Conservation (phyloP, 2,888 invertebrate genomes). For the Cremastobaeus sp. region DNA sequence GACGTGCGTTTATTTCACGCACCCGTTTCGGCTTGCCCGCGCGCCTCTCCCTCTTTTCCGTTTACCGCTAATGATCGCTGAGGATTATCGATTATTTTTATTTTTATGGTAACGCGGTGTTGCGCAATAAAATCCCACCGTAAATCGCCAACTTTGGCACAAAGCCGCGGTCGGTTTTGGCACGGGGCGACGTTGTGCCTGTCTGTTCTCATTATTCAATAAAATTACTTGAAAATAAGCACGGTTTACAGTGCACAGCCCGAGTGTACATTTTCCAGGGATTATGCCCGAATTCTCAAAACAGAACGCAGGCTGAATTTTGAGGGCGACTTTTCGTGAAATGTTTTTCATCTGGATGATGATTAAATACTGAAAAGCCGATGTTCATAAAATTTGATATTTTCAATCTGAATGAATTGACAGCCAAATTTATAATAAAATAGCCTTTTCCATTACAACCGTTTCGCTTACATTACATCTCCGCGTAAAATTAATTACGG, state of each 20-base stretch:
- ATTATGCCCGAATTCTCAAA: no score
- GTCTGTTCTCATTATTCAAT: conserved; percentile 18
- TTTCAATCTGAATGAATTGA: no score
- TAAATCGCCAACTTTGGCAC: conserved; percentile 29
- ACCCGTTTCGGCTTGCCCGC: conserved; percentile 16
- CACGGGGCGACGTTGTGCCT: background rate
- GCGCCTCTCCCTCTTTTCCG: background rate
- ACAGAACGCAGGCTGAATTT: no score
- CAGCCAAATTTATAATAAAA: no score
- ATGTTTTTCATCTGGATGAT: no score
- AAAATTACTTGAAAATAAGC: conserved; percentile 2
- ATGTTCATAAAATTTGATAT: background rate
- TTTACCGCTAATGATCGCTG: conserved; percentile 29
- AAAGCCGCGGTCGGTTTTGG: conserved; percentile 12
- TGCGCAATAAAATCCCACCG: conserved; percentile 20
- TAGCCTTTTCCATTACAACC: conserved; percentile 28
- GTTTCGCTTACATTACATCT: conserved; percentile 27
- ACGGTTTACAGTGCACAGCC: background rate
- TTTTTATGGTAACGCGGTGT: conserved; percentile 8
- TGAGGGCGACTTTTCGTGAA: no score
- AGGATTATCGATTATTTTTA: conserved; percentile 42
- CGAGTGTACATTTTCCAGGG: background rate
- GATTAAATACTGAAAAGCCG: background rate
- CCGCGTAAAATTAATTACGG: conserved; percentile 26
- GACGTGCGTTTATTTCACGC: conserved; percentile 9